These are phyloP conservation scores for Capitulum mitella DNA, from an alignment of 2,888 invertebrate genomes.

Conservation along the genomic window DNA sequence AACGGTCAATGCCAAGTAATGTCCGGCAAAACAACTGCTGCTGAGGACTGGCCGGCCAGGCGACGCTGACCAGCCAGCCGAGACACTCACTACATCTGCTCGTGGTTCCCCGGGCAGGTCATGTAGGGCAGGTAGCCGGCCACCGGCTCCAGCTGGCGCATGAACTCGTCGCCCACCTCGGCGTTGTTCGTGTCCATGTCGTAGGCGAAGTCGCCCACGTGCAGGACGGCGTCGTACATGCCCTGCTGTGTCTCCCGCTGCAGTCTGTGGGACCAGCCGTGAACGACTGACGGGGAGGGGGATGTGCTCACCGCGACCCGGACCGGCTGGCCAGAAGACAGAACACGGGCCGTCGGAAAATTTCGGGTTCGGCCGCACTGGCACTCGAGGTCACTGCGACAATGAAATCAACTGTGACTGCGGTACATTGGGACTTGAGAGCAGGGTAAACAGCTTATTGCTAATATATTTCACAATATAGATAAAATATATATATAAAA, in stretches of 20 bases:
- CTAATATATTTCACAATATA: no score
- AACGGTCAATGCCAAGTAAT: no score
- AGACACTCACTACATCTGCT: slow-evolving; percentile 42
- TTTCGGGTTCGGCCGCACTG: no score
- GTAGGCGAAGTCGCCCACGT: slow-evolving; percentile 93
- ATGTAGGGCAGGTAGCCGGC: slow-evolving; percentile 82
- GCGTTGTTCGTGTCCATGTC: slow-evolving; percentile 79
- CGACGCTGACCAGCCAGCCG: no score
- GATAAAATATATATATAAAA: no score
- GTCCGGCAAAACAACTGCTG: no score
- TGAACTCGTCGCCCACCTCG: slow-evolving; percentile 79
- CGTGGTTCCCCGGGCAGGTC: slow-evolving; percentile 48
- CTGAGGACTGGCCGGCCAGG: no score
- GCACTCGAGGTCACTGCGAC: no score
- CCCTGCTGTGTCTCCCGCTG: slow-evolving; percentile 74
- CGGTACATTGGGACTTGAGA: no score
- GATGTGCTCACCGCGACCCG: background rate
- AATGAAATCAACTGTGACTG: no score
- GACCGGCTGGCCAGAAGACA: background rate
- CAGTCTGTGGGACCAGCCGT: slow-evolving; percentile 49
- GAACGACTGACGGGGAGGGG: background rate
- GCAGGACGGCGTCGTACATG: slow-evolving; percentile 75
- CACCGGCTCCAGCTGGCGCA: slow-evolving; percentile 81
- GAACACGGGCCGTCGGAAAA: no score
- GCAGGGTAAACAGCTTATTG: no score